phyloP scores from a whole-genome alignment of 2,888 invertebrate genomes.

The Drosophila suboccidentalis region DNA sequence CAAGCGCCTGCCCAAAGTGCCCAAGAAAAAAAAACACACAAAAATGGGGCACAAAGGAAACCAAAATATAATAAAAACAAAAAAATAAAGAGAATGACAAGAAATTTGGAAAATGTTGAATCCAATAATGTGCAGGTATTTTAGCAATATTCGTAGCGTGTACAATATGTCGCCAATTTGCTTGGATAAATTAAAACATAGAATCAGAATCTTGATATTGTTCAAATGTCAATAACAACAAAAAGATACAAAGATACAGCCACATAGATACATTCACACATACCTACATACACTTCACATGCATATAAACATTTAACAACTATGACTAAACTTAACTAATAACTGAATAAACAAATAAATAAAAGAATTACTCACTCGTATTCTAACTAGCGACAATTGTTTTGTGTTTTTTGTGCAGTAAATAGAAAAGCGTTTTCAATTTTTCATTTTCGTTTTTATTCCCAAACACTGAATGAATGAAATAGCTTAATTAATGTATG shows the following conservation, averaged over 20 bases:
- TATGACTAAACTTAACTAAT: conserved; percentile 51
- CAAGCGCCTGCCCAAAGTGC: conserved; percentile 75
- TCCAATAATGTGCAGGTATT: conserved; percentile 66
- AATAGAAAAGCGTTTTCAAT: conserved; percentile 56
- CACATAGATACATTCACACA: conserved; percentile 19
- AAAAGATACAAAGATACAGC: background rate
- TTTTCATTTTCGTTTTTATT: conserved; percentile 7
- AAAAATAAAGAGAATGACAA: conserved; percentile 27
- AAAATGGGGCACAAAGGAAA: conserved; percentile 20
- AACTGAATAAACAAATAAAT: conserved; percentile 19
- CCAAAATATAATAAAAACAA: conserved; percentile 25
- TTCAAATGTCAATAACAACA: conserved; percentile 28
- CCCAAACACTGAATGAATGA: conserved; percentile 10
- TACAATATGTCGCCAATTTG: conserved; percentile 72
- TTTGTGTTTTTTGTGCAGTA: conserved; percentile 44
- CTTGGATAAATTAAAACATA: conserved; percentile 52
- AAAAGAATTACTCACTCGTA: conserved; percentile 13
- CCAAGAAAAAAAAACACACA: conserved; percentile 21
- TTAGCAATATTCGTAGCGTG: conserved; percentile 77
- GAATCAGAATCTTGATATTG: conserved; percentile 51
- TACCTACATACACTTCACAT: conserved; percentile 58
- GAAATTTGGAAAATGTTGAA: conserved; percentile 23
- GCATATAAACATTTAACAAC: conserved; percentile 70
- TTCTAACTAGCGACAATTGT: conserved; percentile 30
- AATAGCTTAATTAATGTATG: conserved; percentile 26